Percentiles rank a stretch among this genome's conserved stretches.
Conservation (phyloP, 2,888 invertebrate species). For the Proisotoma minuta region DNA sequence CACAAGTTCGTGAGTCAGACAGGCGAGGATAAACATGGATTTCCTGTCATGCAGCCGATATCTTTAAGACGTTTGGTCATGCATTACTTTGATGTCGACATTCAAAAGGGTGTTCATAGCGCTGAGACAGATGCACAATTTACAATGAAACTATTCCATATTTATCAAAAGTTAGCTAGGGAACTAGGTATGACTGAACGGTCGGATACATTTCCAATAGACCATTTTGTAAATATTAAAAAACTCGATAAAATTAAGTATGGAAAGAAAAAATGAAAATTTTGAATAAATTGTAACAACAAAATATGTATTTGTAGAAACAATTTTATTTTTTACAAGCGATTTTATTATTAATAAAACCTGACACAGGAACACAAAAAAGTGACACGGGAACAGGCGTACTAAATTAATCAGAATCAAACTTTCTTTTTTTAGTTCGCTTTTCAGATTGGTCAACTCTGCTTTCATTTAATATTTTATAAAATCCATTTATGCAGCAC, state of each 20-base stretch:
- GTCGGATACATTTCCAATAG: not conserved
- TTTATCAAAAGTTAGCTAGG: not conserved
- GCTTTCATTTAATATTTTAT: not conserved
- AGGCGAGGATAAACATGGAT: not conserved
- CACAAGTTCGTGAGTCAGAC: not conserved
- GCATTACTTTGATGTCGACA: not conserved
- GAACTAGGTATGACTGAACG: not conserved
- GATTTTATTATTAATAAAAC: not conserved
- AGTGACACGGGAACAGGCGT: not conserved
- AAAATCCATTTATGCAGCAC: not conserved
- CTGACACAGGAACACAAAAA: not conserved
- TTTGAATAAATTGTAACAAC: too few relatives aligned
- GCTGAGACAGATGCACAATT: not conserved
- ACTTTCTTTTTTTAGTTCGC: not conserved
- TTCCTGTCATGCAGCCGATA: not conserved
- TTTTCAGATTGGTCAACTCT: not conserved
- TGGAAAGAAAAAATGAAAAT: not conserved
- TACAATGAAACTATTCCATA: not conserved
- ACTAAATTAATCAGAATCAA: not conserved
- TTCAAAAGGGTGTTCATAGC: not conserved
- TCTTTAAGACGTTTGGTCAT: not conserved
- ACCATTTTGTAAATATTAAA: not conserved
- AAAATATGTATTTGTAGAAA: too few relatives aligned
- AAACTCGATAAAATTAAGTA: not conserved
- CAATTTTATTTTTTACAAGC: not conserved